Conservation (phyloP, 2,797 vertebrate genomes). For the Okamejei kenojei region DNA sequence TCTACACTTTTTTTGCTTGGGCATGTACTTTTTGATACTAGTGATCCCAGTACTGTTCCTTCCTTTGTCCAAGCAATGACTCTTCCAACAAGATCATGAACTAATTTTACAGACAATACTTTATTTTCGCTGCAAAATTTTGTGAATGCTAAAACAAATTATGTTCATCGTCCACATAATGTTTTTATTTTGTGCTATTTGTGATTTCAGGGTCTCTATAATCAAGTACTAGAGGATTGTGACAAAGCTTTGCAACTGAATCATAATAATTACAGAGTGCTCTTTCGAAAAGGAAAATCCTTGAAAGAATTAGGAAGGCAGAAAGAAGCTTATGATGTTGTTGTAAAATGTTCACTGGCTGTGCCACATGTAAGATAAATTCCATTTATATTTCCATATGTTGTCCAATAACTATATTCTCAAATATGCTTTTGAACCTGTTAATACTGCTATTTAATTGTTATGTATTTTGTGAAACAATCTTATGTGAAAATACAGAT, state of each 20-base stretch:
- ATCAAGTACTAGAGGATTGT: constrained; percentile 83
- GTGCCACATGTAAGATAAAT: constrained; percentile 76
- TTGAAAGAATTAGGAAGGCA: constrained; percentile 78
- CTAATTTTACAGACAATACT: not conserved
- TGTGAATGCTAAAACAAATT: not conserved
- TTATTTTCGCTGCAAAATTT: too few species aligned
- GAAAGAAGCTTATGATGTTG: constrained; percentile 82
- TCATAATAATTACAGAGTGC: constrained; percentile 77
- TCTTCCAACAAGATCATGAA: not conserved
- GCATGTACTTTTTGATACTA: not conserved
- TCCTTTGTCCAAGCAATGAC: not conserved
- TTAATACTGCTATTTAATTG: not conserved
- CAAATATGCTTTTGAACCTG: not conserved
- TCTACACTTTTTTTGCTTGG: not conserved
- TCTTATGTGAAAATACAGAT: not conserved
- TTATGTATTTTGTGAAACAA: not conserved
- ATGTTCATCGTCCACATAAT: not conserved
- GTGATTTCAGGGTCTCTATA: constrained; percentile 67
- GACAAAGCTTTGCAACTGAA: constrained; percentile 78
- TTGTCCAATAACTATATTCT: not conserved
- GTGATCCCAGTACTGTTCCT: not conserved
- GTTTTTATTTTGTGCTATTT: not conserved
- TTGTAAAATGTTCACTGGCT: constrained; percentile 86
- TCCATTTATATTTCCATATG: not conserved
- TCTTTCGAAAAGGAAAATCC: constrained; percentile 83